These are phyloP conservation scores for Crocidura indochinensis DNA, from an alignment of 2,797 vertebrate species.

Conservation along the genomic window DNA sequence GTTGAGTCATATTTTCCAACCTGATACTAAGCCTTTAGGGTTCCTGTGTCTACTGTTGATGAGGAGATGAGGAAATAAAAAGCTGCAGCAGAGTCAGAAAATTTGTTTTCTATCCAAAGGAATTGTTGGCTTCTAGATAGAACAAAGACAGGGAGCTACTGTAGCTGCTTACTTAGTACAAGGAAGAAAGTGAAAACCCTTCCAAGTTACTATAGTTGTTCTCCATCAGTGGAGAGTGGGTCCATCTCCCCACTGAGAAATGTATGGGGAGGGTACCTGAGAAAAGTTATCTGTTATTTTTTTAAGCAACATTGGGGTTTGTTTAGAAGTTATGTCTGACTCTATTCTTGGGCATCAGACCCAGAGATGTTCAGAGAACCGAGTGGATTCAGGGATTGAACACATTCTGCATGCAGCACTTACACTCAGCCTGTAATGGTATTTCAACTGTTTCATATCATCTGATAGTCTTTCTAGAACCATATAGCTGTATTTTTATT, in stretches of 20 bases:
- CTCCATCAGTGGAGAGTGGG: not conserved
- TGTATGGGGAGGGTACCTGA: fast-evolving
- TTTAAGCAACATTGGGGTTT: too few relatives aligned
- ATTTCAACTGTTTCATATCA: not conserved
- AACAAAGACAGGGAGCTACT: constrained; percentile 17
- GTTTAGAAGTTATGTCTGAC: too few relatives aligned
- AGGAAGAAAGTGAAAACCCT: not conserved
- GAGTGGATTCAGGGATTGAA: too few relatives aligned
- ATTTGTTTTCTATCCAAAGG: constrained; percentile 65
- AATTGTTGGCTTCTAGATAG: constrained; percentile 66
- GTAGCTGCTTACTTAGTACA: not conserved
- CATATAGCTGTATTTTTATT: too few relatives aligned
- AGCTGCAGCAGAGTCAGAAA: constrained; percentile 54
- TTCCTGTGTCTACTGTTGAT: constrained; percentile 68
- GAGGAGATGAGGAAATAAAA: constrained; percentile 69
- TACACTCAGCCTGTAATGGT: too few relatives aligned
- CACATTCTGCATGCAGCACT: too few relatives aligned
- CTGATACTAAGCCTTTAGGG: constrained; percentile 50
- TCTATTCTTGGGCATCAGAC: too few relatives aligned
- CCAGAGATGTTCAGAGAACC: too few relatives aligned
- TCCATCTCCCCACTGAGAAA: not conserved
- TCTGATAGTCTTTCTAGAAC: not conserved
- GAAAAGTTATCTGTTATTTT: not conserved
- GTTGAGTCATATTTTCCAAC: constrained; percentile 79
- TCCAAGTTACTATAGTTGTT: not conserved